Evolutionary conservation across 2,113 vertebrate genomes (phyloP).

Genomic region (Copsychus sechellarum): DNA sequence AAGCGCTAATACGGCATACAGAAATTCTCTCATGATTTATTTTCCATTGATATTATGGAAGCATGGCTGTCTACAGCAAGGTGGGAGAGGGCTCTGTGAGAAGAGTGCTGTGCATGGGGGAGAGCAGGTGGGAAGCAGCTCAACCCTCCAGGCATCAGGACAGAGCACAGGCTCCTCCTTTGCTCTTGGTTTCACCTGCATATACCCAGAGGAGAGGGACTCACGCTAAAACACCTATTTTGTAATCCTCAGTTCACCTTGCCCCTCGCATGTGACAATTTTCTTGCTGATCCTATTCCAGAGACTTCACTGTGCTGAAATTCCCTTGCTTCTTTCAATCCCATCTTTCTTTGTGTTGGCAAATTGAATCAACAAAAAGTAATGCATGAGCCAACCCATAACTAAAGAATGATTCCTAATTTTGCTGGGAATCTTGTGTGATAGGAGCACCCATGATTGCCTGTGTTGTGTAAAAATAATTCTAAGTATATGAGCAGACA

Average conservation of each 20-base stretch:
- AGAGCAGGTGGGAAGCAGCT: neutral
- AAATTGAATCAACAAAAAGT: neutral
- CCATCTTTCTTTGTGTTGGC: neutral
- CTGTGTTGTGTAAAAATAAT: neutral
- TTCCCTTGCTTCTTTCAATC: neutral
- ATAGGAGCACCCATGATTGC: neutral
- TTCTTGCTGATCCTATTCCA: neutral
- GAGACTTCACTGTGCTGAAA: neutral
- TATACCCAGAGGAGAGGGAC: neutral
- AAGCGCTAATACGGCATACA: neutral
- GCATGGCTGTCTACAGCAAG: neutral
- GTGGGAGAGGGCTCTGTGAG: neutral
- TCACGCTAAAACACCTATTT: neutral
- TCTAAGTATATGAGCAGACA: neutral
- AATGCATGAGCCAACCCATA: neutral
- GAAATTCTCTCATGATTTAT: neutral
- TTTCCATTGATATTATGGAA: neutral
- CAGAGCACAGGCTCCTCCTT: neutral
- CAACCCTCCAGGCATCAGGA: accelerated
- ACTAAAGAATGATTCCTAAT: neutral
- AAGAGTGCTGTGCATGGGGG: neutral
- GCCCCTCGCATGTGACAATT: neutral
- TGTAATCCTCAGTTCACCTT: neutral
- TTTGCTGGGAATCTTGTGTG: neutral
- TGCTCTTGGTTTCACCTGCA: neutral